These are phyloP conservation scores for Sturnus vulgaris DNA, from an alignment of 2,113 vertebrate genomes.

Conservation along the genomic window DNA sequence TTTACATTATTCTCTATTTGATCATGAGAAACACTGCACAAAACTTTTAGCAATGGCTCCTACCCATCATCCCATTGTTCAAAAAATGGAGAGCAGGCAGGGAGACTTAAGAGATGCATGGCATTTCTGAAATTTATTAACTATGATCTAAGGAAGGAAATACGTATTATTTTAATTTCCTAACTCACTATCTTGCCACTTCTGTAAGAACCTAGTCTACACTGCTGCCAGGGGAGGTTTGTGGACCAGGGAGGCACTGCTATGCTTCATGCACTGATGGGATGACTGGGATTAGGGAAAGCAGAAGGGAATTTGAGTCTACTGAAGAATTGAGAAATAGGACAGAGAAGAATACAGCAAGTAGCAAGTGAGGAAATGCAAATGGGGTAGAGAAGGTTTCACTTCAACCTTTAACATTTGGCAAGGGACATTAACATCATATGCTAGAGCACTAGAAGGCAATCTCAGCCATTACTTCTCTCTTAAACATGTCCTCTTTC, in stretches of 20 bases:
- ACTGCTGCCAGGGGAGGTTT: neutral
- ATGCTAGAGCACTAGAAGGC: neutral
- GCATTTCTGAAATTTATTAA: neutral
- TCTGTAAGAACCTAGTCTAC: neutral
- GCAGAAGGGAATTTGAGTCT: neutral
- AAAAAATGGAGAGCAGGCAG: neutral
- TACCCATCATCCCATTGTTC: neutral
- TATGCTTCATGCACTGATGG: neutral
- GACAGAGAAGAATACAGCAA: neutral
- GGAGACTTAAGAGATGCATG: neutral
- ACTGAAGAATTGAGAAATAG: neutral
- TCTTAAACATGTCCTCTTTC: neutral
- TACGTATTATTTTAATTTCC: neutral
- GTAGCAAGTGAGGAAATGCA: neutral
- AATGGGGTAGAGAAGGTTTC: neutral
- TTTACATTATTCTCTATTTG: slow-evolving; percentile 33
- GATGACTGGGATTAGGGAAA: neutral
- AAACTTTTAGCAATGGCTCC: neutral
- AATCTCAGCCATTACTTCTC: neutral
- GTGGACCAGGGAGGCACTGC: neutral
- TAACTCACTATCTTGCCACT: neutral
- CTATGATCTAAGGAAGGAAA: neutral
- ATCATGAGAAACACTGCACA: slow-evolving; percentile 28
- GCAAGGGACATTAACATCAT: neutral
- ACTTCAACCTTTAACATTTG: neutral